Percentiles rank a stretch among this genome's conserved stretches.
Conservation (phyloP, 2,888 invertebrate genomes). For the Drosophila leonis region DNA sequence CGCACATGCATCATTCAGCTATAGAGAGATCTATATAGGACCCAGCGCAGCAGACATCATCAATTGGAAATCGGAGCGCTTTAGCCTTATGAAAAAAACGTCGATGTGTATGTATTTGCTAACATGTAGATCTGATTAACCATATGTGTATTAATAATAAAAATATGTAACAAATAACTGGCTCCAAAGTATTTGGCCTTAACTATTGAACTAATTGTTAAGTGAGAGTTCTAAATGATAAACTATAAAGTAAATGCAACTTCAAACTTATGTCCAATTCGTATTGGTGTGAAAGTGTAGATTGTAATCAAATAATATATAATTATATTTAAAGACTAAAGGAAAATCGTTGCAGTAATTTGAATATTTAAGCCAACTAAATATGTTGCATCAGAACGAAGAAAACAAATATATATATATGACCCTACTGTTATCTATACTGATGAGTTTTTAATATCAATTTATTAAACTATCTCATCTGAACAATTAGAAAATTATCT, state of each 20-base stretch:
- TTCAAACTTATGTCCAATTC: conserved; percentile 26
- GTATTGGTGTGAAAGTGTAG: conserved; percentile 28
- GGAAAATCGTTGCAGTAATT: conserved; percentile 5
- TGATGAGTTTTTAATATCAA: conserved; percentile 7
- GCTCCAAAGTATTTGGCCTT: conserved; percentile 36
- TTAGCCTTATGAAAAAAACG: conserved; percentile 4
- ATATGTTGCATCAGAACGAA: conserved; percentile 1
- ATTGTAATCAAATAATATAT: conserved; percentile 26
- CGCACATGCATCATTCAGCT: background rate
- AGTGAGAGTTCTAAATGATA: conserved; percentile 20
- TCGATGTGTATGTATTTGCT: background rate
- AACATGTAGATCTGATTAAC: conserved; percentile 1
- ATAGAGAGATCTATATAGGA: background rate
- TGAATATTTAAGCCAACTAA: conserved; percentile 10
- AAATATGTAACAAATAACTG: conserved; percentile 38
- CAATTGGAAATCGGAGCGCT: background rate
- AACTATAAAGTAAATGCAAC: conserved; percentile 13
- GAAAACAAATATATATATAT: background rate
- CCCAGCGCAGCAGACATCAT: background rate
- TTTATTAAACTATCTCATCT: conserved; percentile 1
- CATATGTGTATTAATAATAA: conserved; percentile 34
- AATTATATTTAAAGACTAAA: conserved; percentile 8
- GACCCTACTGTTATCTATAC: background rate
- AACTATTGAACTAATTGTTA: conserved; percentile 53
- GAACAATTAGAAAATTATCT: conserved; percentile 3